Percentiles rank a stretch among this genome's conserved stretches.
These are phyloP conservation scores for Procambarus clarkii DNA, from an alignment of 1,140 invertebrate genomes.

Conservation along the genomic window DNA sequence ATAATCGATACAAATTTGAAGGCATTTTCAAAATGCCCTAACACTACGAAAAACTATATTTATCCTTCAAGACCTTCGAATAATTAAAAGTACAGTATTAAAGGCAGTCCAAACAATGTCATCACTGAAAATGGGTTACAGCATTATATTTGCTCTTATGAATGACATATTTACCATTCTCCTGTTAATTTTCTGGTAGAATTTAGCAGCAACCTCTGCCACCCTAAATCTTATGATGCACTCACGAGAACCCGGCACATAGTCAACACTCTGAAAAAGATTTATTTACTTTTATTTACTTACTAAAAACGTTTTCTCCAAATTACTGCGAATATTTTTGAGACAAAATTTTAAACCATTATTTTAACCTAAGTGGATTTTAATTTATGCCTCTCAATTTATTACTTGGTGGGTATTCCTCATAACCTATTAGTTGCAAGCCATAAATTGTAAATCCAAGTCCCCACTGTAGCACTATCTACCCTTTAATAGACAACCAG, in stretches of 20 bases:
- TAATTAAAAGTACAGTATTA: background rate
- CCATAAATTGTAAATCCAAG: too few relatives aligned
- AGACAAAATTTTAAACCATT: too few relatives aligned
- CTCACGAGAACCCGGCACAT: conserved; percentile 61
- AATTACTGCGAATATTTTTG: too few relatives aligned
- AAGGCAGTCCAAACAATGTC: background rate
- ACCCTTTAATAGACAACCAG: too few relatives aligned
- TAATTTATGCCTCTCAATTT: too few relatives aligned
- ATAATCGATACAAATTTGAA: background rate
- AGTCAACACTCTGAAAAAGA: conserved; percentile 56
- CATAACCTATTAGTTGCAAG: too few relatives aligned
- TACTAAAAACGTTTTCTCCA: too few relatives aligned
- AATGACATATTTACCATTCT: conserved; percentile 65
- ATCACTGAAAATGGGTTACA: background rate
- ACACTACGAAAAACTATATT: background rate
- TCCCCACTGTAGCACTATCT: too few relatives aligned
- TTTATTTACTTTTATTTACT: background rate
- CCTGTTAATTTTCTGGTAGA: conserved; percentile 54
- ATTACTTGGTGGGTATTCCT: too few relatives aligned
- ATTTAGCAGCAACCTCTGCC: conserved; percentile 55
- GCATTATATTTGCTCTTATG: conserved; percentile 47
- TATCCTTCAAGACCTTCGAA: background rate
- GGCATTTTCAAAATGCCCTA: background rate
- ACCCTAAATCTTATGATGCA: conserved; percentile 41
- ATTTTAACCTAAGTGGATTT: too few relatives aligned